These are phyloP conservation scores for Astropecten irregularis DNA, from an alignment of 53 echinoderm and acorn worm species.

Conservation along the genomic window DNA sequence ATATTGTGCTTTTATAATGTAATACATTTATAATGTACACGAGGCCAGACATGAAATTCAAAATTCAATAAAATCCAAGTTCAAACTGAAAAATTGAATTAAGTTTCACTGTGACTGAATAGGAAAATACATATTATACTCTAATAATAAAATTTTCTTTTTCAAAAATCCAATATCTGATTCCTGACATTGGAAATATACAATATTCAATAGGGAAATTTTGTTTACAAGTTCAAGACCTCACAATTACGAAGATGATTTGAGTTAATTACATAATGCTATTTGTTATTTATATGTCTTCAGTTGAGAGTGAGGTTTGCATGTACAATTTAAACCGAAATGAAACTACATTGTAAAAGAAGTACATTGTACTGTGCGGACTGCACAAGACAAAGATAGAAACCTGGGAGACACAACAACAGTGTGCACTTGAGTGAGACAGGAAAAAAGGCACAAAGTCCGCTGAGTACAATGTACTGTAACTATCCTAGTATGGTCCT, in stretches of 20 bases:
- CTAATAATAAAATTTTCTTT: background rate
- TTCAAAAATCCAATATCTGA: background rate
- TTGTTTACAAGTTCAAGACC: background rate
- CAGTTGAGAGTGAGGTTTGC: background rate
- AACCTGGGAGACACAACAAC: background rate
- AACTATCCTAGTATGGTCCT: background rate
- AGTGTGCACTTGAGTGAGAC: no score
- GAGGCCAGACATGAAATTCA: background rate
- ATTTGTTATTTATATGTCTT: background rate
- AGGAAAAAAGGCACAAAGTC: background rate
- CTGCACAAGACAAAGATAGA: background rate
- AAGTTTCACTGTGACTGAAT: background rate
- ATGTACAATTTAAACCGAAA: background rate
- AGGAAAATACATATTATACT: conserved; percentile 14
- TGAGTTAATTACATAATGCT: background rate
- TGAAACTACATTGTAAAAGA: no score
- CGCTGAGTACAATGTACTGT: conserved; percentile 20
- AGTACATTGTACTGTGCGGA: background rate
- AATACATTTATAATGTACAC: background rate
- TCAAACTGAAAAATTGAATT: background rate
- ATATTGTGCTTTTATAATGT: background rate
- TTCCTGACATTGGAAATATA: background rate
- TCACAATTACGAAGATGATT: background rate
- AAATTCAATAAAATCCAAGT: background rate
- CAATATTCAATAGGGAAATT: background rate